Base-by-base conservation (phyloP, 1,140 invertebrate genomes). In the Musca domestica region DNA sequence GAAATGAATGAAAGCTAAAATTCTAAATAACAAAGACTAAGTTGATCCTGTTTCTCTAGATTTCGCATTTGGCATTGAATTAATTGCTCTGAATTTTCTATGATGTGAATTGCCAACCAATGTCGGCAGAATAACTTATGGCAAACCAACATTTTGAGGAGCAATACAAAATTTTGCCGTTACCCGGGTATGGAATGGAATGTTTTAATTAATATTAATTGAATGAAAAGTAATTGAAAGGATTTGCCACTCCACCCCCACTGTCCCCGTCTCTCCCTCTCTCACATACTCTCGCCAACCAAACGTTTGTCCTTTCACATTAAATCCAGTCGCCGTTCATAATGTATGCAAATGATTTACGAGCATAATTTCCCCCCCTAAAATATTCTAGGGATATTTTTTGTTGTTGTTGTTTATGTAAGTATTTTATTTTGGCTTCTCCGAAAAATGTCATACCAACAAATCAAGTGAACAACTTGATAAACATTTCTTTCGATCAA, bases 321-420 rank as follows among this genome's bases (percentile, higher is more conserved):
- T 34, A 61, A 61, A 61, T 61, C n/a, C 56, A 61, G 34, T 41
- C 34, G 34, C 12, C 64, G 70, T 76, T 79, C 74, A 77, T 79
- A 79, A 76, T 75, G 77, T 76, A 79, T 79, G 77, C 77, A 79
- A 79, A 79, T 79, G 77, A 79, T 79, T 79, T 79, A 79, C 79
- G 76, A 71, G 34, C 30, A 58, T 65, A 69, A 58, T 69, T 69
- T 61, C 17, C n/a, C 22, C 30, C 23, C 54, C 17, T 10, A 61
- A 61, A 34, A 58, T 27, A 27, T 56, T 14, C 22, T 25, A 56
- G 27, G 27, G 19, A 34, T 7, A 20, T 34, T 58, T 58, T 25
- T 58, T 30, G 3, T 56, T 27, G n/a, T n/a, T n/a, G n/a, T n/a
- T n/a, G 12, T 56, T 56, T 56, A 5, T 58, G 23, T 41, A 41